Percentiles rank a stretch among this genome's conserved stretches.
Evolutionary conservation across 2,113 vertebrate genomes (phyloP).

Genomic region (Scomber japonicus): DNA sequence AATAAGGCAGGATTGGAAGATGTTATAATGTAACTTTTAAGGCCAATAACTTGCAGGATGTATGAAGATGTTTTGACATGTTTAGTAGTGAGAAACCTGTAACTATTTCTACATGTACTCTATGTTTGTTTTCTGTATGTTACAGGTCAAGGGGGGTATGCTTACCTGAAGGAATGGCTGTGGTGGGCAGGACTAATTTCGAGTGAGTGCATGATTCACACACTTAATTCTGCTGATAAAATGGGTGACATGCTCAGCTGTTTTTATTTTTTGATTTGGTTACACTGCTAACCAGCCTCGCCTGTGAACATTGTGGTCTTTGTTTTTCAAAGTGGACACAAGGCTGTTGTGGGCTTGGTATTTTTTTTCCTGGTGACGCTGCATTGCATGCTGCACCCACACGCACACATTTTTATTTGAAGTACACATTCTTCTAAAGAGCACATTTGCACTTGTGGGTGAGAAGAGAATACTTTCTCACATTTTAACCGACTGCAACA

Average conservation of each 20-base stretch:
- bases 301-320: conserved; percentile 55
- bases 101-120: background rate
- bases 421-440: conserved; percentile 46
- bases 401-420: background rate
- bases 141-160: conserved; percentile 89
- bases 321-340: conserved; percentile 48
- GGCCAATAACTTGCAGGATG: background rate
- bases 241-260: background rate
- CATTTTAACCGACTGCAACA: background rate
- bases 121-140: background rate
- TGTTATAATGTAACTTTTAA: background rate
- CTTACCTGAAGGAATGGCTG: conserved; percentile 89
- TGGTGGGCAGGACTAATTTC: conserved; percentile 91
- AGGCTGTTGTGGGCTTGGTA: conserved; percentile 65
- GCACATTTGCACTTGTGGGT: conserved; percentile 56
- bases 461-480: conserved; percentile 7
- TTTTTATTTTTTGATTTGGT: background rate
- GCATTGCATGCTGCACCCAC: conserved; percentile 32
- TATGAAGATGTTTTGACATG: background rate
- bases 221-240: background rate
- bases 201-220: conserved; percentile 84
- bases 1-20: background rate
- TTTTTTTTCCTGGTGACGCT: conserved; percentile 4
- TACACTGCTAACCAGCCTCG: background rate
- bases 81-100: background rate